Percentiles rank a stretch among this genome's conserved stretches.
phyloP scores from a whole-genome alignment of 2,797 vertebrate genomes.

The Danio kyathit region DNA sequence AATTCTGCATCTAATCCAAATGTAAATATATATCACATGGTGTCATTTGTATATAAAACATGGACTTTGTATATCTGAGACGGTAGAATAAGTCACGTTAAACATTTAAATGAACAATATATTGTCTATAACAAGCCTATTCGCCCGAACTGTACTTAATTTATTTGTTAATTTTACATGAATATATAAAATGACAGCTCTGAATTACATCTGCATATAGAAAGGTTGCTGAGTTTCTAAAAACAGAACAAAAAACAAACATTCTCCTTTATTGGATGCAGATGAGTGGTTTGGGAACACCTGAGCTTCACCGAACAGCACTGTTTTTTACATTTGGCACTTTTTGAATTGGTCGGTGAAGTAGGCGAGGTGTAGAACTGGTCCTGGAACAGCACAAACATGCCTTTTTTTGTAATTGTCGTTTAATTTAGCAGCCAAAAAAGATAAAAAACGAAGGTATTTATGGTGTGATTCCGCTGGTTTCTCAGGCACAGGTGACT shows the following conservation, averaged over 20 bases:
- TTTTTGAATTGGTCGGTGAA: conserved; percentile 20
- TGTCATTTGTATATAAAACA: conserved; percentile 43
- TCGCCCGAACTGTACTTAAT: conserved; percentile 7
- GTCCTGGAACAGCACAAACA: neutral
- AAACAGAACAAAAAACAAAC: neutral
- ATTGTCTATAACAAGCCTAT: conserved; percentile 18
- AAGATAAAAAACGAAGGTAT: conserved; percentile 33
- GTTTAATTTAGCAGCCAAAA: conserved; percentile 21
- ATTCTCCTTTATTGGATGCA: conserved; percentile 29
- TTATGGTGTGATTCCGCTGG: conserved; percentile 20
- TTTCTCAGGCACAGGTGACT: conserved; percentile 44
- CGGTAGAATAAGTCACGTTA: conserved; percentile 13
- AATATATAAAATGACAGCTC: conserved; percentile 34
- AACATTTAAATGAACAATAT: conserved; percentile 14
- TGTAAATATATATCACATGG: conserved; percentile 29
- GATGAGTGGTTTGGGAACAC: conserved; percentile 9
- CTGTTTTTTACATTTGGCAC: conserved; percentile 50
- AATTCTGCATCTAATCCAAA: conserved; percentile 28
- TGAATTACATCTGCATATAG: conserved; percentile 29
- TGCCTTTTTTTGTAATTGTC: conserved; percentile 7
- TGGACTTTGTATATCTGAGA: conserved; percentile 12
- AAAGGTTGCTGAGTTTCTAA: neutral
- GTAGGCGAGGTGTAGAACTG: conserved; percentile 12
- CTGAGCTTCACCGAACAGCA: conserved; percentile 36
- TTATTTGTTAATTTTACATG: neutral